A percentile compares a stretch with the other conserved stretches of the same genome.
Conservation (phyloP, 2,888 invertebrate genomes). For the Sarcophaga rosellei region DNA sequence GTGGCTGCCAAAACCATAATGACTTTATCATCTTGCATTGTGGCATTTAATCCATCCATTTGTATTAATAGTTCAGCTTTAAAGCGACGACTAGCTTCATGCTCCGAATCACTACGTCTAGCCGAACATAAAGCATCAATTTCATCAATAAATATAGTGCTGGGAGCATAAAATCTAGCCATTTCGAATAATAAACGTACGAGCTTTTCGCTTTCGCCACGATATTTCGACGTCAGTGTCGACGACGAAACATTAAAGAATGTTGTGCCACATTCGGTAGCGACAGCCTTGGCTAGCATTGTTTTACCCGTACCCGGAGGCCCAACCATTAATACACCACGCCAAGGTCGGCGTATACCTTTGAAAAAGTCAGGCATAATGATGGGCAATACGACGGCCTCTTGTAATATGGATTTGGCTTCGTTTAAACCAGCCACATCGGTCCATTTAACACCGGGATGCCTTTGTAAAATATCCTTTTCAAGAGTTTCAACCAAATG, state of each 20-base stretch:
- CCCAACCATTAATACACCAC: slow-evolving; percentile 81
- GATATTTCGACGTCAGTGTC: slow-evolving; percentile 92
- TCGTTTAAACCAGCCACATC: slow-evolving; percentile 89
- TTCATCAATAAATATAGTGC: slow-evolving; percentile 95
- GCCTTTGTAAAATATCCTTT: slow-evolving; percentile 91
- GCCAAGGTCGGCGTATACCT: slow-evolving; percentile 91
- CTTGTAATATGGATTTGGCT: slow-evolving; percentile 89
- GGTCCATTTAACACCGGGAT: slow-evolving; percentile 91
- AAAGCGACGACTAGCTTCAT: slow-evolving; percentile 92
- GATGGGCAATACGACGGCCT: slow-evolving; percentile 92
- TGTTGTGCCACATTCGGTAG: slow-evolving; percentile 93
- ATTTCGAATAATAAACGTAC: slow-evolving; percentile 93
- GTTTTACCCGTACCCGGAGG: slow-evolving; percentile 90
- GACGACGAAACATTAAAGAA: slow-evolving; percentile 94
- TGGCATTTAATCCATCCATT: slow-evolving; percentile 91
- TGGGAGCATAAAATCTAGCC: slow-evolving; percentile 94
- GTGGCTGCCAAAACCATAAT: slow-evolving; percentile 95
- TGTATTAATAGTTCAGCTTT: slow-evolving; percentile 94
- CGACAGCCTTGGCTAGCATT: slow-evolving; percentile 91
- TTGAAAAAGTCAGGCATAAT: slow-evolving; percentile 95
- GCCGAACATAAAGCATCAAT: slow-evolving; percentile 93
- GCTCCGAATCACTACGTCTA: slow-evolving; percentile 91
- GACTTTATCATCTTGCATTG: slow-evolving; percentile 85
- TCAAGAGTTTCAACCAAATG: slow-evolving; percentile 92
- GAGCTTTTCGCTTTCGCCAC: slow-evolving; percentile 95